Conservation (phyloP, 2,888 invertebrate species). For the Ormyrus thymus region DNA sequence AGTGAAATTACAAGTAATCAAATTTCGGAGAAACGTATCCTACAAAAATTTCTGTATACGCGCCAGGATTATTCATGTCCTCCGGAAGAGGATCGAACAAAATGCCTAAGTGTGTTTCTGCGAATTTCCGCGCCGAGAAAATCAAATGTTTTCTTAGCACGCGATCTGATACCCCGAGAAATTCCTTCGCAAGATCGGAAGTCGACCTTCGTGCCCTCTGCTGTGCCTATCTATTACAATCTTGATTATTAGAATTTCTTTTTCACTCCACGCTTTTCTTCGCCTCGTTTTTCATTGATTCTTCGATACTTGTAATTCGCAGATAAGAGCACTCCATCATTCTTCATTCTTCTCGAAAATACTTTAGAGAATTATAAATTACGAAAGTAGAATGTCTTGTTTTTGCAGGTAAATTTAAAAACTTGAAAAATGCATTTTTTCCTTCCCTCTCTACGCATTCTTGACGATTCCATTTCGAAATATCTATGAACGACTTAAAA, state of each 20-base stretch:
- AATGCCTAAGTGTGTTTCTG: constrained; percentile 47
- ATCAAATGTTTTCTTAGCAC: constrained; percentile 52
- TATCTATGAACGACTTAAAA: too few relatives aligned
- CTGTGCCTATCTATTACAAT: constrained; percentile 16
- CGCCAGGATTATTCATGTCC: constrained; percentile 4
- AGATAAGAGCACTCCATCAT: not conserved
- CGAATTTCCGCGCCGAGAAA: constrained; percentile 49
- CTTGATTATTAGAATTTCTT: constrained; percentile 37
- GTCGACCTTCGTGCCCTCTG: constrained; percentile 1
- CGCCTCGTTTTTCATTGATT: not conserved
- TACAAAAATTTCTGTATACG: too few relatives aligned
- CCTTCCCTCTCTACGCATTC: too few relatives aligned
- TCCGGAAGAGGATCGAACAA: constrained; percentile 8
- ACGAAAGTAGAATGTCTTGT: too few relatives aligned
- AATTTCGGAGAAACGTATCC: too few relatives aligned
- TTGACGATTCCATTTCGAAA: too few relatives aligned
- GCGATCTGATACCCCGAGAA: constrained; percentile 39
- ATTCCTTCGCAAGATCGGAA: constrained; percentile 24
- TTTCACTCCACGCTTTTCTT: not conserved
- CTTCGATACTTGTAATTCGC: not conserved
- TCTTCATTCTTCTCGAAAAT: too few relatives aligned
- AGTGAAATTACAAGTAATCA: too few relatives aligned
- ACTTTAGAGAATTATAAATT: too few relatives aligned
- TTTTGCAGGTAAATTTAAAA: too few relatives aligned
- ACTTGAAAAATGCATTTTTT: too few relatives aligned